These are phyloP conservation scores for Ibycter americanus DNA, from an alignment of 2,797 vertebrate species.

Conservation along the genomic window DNA sequence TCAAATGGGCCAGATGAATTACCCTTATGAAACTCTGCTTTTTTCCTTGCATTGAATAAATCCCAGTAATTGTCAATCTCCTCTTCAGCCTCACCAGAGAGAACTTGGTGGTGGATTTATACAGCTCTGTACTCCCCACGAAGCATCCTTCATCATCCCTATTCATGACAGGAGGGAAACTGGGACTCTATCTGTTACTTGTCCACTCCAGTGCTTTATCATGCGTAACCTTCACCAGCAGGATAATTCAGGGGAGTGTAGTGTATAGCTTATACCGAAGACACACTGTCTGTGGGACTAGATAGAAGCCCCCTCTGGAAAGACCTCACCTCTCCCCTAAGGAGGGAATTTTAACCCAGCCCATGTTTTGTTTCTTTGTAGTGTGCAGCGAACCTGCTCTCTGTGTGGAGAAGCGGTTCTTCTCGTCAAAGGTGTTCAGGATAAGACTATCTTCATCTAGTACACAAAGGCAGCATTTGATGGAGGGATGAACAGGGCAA, in stretches of 20 bases:
- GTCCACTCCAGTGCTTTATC: neutral
- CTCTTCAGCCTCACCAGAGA: neutral
- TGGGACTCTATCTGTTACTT: neutral
- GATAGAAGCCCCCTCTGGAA: neutral
- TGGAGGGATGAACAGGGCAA: neutral
- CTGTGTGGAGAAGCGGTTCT: neutral
- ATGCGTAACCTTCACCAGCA: neutral
- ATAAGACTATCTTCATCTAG: neutral
- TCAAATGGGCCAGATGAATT: neutral
- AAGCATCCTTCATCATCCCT: neutral
- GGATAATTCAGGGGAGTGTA: neutral
- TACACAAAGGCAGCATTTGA: neutral
- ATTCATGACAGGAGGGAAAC: neutral
- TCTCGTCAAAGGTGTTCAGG: neutral
- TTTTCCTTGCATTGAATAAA: neutral
- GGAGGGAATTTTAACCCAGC: neutral
- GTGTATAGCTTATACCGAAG: neutral
- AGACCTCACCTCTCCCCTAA: neutral
- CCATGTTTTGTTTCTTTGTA: neutral
- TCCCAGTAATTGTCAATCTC: neutral
- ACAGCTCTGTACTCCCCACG: neutral
- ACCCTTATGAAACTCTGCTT: fast-evolving
- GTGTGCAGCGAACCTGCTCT: neutral
- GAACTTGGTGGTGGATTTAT: neutral
- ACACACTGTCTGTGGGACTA: neutral